Conservation (phyloP, 2,797 vertebrate species). For the Lepus oiostolus region DNA sequence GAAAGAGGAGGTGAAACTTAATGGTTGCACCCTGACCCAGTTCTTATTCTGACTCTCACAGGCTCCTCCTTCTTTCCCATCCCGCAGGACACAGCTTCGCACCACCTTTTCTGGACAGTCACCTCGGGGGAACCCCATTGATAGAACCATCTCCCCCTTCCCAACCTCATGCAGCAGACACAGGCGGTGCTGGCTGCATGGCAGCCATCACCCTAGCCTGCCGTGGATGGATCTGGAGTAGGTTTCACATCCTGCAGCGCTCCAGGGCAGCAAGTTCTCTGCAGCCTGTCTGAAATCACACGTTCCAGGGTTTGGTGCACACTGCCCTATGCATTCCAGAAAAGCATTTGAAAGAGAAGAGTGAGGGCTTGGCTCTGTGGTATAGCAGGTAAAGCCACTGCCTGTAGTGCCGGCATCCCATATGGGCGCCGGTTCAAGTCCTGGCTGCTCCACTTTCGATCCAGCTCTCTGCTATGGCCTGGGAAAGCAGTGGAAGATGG, state of each 20-base stretch:
- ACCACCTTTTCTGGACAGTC: neutral
- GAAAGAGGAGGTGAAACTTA: neutral
- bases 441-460: no score
- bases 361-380: no score
- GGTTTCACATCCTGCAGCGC: neutral
- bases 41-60: neutral
- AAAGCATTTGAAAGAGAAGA: no score
- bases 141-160: neutral
- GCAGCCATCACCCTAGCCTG: neutral
- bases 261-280: neutral
- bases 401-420: no score
- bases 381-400: no score
- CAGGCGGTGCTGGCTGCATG: fast-evolving
- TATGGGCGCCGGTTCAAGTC: no score
- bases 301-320: fast-evolving
- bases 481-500: no score
- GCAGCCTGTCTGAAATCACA: neutral
- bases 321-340: neutral
- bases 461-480: no score
- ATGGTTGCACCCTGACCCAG: neutral
- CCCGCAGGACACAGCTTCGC: neutral
- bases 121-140: neutral
- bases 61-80: neutral
- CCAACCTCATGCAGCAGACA: neutral
- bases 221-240: neutral